Conservation (phyloP, 2,888 invertebrate species). For the Pelosia muscerda region DNA sequence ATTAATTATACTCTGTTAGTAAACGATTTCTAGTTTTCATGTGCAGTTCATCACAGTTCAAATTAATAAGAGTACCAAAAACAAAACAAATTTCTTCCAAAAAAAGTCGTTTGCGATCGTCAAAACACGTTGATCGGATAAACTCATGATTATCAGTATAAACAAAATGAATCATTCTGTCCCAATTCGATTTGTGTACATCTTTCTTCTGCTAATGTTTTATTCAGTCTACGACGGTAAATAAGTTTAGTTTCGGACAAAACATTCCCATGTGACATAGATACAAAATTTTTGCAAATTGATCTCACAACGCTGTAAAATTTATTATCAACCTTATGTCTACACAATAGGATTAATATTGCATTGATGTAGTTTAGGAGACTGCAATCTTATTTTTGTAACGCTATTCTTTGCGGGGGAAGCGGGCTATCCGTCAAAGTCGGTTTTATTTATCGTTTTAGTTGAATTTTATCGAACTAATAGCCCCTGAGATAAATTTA, state of each 20-base stretch:
- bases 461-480: slow-evolving; percentile 87
- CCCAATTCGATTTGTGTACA: slow-evolving; percentile 71
- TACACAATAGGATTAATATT: slow-evolving; percentile 26
- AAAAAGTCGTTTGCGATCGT: neutral
- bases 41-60: too few relatives aligned
- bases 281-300: slow-evolving; percentile 72
- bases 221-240: slow-evolving; percentile 78
- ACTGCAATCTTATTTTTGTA: slow-evolving; percentile 51
- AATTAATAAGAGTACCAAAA: too few relatives aligned
- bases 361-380: slow-evolving; percentile 12
- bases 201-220: slow-evolving; percentile 76
- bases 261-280: slow-evolving; percentile 83
- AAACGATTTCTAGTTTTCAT: too few relatives aligned
- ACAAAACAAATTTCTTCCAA: too few relatives aligned
- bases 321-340: slow-evolving; percentile 24
- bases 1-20: too few relatives aligned
- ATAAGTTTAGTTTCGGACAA: slow-evolving; percentile 85
- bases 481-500: slow-evolving; percentile 84
- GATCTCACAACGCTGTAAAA: slow-evolving; percentile 15
- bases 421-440: slow-evolving; percentile 84
- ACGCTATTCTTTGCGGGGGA: slow-evolving; percentile 79
- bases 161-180: slow-evolving; percentile 68
- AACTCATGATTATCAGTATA: slow-evolving; percentile 55
- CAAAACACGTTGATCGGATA: slow-evolving; percentile 45
- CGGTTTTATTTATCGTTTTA: slow-evolving; percentile 85